Evolutionary conservation across 2,113 vertebrate species (phyloP), one percentile per base, ranked within the genome.

Genomic region (Rhinoderma darwinii): DNA sequence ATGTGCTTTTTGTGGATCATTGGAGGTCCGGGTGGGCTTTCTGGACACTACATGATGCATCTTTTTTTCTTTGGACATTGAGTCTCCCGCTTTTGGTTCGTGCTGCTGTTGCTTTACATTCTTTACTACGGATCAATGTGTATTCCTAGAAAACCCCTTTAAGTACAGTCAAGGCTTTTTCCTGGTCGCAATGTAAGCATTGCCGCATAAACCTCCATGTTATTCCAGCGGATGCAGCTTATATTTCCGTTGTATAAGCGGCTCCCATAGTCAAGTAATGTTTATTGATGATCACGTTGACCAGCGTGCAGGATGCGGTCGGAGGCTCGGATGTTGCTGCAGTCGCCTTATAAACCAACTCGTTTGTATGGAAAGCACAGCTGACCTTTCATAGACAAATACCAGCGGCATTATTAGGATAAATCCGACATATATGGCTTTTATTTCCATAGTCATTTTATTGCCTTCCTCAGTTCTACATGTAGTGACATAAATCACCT

Each of bases 361-460:
- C 4, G n/a, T 63, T 84, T 66, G 54, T 47, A 66, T 47, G 56
- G 56, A 35, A 63, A 27, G 9, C 8, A 66, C 12, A 0, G 15
- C 20, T 79, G 75, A 86, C 84, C 84, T 86, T 86, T 86, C 37
- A 72, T 47, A 86, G 74, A 70, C 61, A 86, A 78, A 79, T 66
- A 79, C 8, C 43, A 54, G 70, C 61, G 37, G 61, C 41, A 70
- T 7, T 39, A 79, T 70, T 30, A 79, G 43, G 63, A 79, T 41
- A n/a, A 6, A 51, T 39, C 12, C 50, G 0, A 75, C 56, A 76
- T 56, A 70, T 54, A 51, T 9, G 14, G 20, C 35, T 86, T 68
- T 27, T 68, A 80, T 79, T 80, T 70, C 75, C 84, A 86, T 80
- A 86, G 43, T 27, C 70, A 86, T 80, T 20, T 37, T 43, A 44